Conservation (phyloP, 2,888 invertebrate species). For the Euphydryas editha region DNA sequence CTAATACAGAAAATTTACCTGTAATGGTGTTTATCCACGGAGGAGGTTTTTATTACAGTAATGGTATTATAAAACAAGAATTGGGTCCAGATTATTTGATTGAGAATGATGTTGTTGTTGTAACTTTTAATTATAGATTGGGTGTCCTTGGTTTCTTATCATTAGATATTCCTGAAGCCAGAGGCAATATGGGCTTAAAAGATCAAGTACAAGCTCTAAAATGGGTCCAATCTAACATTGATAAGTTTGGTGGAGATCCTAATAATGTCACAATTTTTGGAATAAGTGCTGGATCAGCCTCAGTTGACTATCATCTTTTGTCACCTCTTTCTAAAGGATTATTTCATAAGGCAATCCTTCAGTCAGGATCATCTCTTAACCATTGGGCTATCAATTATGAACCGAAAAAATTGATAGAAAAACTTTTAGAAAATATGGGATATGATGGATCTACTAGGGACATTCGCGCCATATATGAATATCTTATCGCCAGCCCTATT, state of each 20-base stretch:
- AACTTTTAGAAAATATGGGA: slow-evolving; percentile 51
- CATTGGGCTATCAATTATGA: slow-evolving; percentile 58
- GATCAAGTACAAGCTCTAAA: slow-evolving; percentile 63
- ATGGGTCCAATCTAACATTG: slow-evolving; percentile 64
- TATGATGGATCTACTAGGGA: slow-evolving; percentile 50
- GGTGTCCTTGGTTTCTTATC: slow-evolving; percentile 66
- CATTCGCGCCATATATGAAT: slow-evolving; percentile 47
- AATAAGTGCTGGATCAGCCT: slow-evolving; percentile 59
- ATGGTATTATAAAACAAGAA: slow-evolving; percentile 55
- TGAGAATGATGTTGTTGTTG: slow-evolving; percentile 61
- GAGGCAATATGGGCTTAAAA: slow-evolving; percentile 69
- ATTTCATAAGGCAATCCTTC: slow-evolving; percentile 63
- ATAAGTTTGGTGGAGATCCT: slow-evolving; percentile 58
- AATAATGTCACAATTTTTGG: slow-evolving; percentile 63
- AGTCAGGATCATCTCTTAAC: slow-evolving; percentile 61
- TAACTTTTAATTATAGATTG: slow-evolving; percentile 70
- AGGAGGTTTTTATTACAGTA: slow-evolving; percentile 64
- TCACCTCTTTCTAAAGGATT: slow-evolving; percentile 56
- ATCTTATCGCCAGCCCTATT: slow-evolving; percentile 46
- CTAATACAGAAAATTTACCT: slow-evolving; percentile 47
- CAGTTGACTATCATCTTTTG: slow-evolving; percentile 58
- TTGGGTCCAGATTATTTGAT: slow-evolving; percentile 65
- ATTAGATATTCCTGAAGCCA: slow-evolving; percentile 58
- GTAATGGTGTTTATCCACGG: slow-evolving; percentile 69
- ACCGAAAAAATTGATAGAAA: slow-evolving; percentile 45